Conservation (phyloP, 1,140 invertebrate species). For the Vanessa tameamea region DNA sequence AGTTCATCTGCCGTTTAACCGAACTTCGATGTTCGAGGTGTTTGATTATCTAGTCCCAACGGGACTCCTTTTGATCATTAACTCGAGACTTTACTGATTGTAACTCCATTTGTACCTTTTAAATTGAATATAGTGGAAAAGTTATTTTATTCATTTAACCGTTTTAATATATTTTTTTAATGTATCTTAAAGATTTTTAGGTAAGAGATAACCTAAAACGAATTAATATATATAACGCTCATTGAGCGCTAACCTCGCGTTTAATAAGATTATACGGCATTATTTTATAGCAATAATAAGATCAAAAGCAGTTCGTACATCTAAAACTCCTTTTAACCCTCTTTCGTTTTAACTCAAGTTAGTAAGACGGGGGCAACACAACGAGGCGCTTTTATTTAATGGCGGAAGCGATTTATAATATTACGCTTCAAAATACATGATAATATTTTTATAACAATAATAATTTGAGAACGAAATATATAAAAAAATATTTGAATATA, state of each 20-base stretch:
- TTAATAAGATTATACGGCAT: constrained; percentile 86
- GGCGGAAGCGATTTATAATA: constrained; percentile 78
- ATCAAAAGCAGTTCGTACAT: constrained; percentile 64
- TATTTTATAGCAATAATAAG: constrained; percentile 80
- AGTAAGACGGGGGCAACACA: constrained; percentile 55
- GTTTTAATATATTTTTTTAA: constrained; percentile 5
- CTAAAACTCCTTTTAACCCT: constrained; percentile 64
- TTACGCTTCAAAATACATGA: too few species aligned
- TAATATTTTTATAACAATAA: too few species aligned
- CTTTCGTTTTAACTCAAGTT: constrained; percentile 44
- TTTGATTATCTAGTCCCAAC: constrained; percentile 51
- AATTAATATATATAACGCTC: constrained; percentile 61
- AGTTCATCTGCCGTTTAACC: constrained; percentile 54
- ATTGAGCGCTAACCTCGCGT: constrained; percentile 82
- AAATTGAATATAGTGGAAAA: not conserved
- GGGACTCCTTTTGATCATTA: constrained; percentile 48
- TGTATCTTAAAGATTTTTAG: constrained; percentile 47
- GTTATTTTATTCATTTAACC: not conserved
- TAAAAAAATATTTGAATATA: too few species aligned
- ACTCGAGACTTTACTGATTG: constrained; percentile 24
- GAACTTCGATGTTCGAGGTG: constrained; percentile 44
- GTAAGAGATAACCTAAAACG: constrained; percentile 78
- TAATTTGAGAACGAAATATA: too few species aligned
- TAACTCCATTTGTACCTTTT: not conserved
- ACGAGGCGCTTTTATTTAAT: constrained; percentile 31